Conservation (phyloP, 2,113 vertebrate species). For the Prunella fulvescens region DNA sequence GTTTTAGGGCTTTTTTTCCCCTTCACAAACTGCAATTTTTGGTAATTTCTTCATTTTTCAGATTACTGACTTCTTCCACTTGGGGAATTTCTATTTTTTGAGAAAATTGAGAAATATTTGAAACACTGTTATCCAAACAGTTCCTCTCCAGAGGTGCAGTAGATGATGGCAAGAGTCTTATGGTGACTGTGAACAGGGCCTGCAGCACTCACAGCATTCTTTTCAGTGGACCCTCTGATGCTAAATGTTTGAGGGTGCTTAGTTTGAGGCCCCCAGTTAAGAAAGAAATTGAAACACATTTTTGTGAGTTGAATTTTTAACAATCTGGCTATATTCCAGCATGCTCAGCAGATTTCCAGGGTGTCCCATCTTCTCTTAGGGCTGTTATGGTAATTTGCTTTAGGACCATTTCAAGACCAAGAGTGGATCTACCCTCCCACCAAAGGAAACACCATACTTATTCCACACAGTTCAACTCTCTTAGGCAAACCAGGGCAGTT, state of each 20-base stretch:
- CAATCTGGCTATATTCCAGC: not conserved
- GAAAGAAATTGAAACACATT: not conserved
- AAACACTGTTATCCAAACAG: not conserved
- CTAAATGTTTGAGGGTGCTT: not conserved
- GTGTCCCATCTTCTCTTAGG: not conserved
- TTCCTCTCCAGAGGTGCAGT: not conserved
- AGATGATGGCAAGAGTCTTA: not conserved
- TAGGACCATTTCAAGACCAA: not conserved
- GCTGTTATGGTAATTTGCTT: not conserved
- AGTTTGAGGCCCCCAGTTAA: not conserved
- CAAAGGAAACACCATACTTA: not conserved
- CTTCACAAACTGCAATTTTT: not conserved
- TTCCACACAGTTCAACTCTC: not conserved
- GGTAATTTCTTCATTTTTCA: not conserved
- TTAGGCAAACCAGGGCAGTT: not conserved
- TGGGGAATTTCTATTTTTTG: not conserved
- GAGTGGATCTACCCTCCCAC: not conserved
- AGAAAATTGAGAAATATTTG: not conserved
- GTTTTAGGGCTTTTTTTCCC: not conserved
- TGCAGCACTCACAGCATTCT: not conserved
- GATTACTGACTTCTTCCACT: not conserved
- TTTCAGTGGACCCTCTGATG: not conserved
- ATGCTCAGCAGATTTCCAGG: not conserved
- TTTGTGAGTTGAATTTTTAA: not conserved
- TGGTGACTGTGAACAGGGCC: not conserved